Conservation (phyloP, 2,888 invertebrate species). For the Epistrophe grossulariae region DNA sequence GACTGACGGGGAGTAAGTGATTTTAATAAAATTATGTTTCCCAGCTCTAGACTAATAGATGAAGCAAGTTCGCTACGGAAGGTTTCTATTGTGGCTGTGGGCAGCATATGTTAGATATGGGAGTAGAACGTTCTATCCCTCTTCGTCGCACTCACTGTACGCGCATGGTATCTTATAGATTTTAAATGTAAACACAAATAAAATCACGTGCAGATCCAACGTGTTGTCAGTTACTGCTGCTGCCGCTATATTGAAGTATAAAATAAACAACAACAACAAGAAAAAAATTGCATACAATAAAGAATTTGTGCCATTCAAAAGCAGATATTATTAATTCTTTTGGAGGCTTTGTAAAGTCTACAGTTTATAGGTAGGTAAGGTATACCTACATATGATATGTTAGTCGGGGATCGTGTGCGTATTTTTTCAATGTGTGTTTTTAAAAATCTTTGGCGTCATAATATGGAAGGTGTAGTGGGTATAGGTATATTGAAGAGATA, state of each 20-base stretch:
- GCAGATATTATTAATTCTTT: constrained; percentile 1
- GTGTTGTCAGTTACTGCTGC: constrained; percentile 19
- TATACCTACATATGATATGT: no score
- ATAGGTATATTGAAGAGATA: no score
- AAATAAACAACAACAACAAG: not conserved
- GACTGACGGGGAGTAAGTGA: constrained; percentile 63
- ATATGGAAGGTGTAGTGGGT: no score
- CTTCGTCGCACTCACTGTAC: constrained; percentile 6
- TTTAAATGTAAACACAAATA: constrained; percentile 64
- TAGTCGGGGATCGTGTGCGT: no score
- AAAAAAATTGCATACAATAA: constrained; percentile 12
- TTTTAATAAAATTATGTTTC: constrained; percentile 46
- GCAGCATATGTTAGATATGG: not conserved
- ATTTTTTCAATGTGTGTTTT: no score
- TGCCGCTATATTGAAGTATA: not conserved
- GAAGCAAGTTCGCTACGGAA: constrained; percentile 20
- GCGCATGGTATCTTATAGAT: constrained; percentile 52
- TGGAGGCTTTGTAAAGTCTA: not conserved
- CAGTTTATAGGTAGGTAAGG: no score
- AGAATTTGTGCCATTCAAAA: constrained; percentile 8
- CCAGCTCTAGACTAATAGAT: constrained; percentile 44
- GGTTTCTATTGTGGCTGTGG: constrained; percentile 26
- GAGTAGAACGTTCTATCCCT: not conserved
- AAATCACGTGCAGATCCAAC: constrained; percentile 69
- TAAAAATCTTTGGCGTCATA: no score